These are phyloP conservation scores for Ectemnius cavifrons DNA, from an alignment of 2,888 invertebrate species.

Conservation along the genomic window DNA sequence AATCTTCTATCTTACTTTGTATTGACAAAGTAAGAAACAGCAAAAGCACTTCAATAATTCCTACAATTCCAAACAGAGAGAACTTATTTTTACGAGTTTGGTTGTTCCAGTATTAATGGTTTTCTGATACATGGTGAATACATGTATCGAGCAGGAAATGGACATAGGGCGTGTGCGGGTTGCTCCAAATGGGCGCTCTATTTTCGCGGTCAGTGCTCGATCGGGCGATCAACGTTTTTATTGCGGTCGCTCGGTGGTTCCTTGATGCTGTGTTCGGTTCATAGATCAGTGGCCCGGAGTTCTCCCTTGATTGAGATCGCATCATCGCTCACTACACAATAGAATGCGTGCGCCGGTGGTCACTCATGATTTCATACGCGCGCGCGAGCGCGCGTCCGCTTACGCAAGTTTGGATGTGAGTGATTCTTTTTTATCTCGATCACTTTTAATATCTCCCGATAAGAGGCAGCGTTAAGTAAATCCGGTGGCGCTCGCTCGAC, in stretches of 20 bases:
- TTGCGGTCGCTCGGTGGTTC: not conserved
- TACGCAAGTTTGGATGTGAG: not conserved
- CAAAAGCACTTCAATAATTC: no score
- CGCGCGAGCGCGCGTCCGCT: not conserved
- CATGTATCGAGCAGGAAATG: no score
- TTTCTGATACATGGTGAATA: no score
- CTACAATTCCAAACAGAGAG: no score
- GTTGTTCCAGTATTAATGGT: no score
- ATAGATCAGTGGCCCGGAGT: not conserved
- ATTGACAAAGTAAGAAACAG: no score
- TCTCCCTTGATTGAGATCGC: not conserved
- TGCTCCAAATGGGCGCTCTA: no score
- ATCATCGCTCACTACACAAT: not conserved
- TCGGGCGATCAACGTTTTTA: not conserved
- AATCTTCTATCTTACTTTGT: no score
- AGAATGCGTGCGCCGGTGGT: not conserved
- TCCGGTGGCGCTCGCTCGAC: not conserved
- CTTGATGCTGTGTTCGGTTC: constrained; percentile 3
- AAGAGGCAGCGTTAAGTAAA: not conserved
- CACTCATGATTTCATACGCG: not conserved
- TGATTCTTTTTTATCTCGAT: not conserved
- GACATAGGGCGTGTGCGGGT: no score
- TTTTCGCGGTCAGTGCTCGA: not conserved
- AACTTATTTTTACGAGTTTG: no score
- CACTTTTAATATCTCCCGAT: not conserved